Conservation (phyloP, 2,113 vertebrate species). For the Argyrosomus japonicus region DNA sequence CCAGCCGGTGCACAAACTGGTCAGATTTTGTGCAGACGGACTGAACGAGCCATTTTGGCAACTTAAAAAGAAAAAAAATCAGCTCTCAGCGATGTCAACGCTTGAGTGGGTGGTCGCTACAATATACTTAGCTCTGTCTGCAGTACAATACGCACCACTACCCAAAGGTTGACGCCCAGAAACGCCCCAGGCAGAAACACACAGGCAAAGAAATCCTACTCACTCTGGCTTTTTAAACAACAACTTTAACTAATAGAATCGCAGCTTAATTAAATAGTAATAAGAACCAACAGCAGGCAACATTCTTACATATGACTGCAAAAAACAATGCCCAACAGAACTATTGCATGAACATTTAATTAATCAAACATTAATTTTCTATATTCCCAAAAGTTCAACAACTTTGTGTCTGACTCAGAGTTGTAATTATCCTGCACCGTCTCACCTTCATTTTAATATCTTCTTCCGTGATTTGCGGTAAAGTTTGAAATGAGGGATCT, state of each 20-base stretch:
- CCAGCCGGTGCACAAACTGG: too few species aligned
- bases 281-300: background rate
- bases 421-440: background rate
- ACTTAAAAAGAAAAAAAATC: too few species aligned
- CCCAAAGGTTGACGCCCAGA: too few species aligned
- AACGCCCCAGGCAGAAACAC: too few species aligned
- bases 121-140: too few species aligned
- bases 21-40: too few species aligned
- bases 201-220: too few species aligned
- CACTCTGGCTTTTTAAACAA: background rate
- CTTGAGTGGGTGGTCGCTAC: too few species aligned
- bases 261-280: background rate
- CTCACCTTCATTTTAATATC: background rate
- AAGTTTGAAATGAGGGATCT: slow-evolving; percentile 24
- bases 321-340: background rate
- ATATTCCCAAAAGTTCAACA: background rate
- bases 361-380: slow-evolving; percentile 24
- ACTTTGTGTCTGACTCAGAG: background rate
- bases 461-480: background rate
- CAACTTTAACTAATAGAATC: background rate
- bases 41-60: too few species aligned
- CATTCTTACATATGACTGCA: background rate
- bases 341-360: slow-evolving; percentile 33
- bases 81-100: too few species aligned
- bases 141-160: too few species aligned